phyloP scores from a whole-genome alignment of 2,113 vertebrate species.

The Chinchilla lanigera region DNA sequence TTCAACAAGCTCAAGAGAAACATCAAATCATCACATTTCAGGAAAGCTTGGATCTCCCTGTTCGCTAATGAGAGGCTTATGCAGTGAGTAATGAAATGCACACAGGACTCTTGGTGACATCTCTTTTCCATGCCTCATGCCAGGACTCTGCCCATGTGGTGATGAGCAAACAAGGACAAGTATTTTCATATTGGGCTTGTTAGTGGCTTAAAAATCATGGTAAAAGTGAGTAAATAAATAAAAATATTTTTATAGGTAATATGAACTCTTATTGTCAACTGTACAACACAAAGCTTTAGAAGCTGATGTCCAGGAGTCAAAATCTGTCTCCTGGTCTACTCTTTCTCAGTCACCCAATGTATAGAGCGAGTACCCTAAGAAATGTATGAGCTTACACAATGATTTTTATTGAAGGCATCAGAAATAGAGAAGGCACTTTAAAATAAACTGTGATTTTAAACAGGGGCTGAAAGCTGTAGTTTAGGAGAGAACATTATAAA shows the following conservation, averaged over 20 bases:
- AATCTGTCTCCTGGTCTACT: conserved; percentile 32
- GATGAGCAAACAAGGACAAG: conserved; percentile 61
- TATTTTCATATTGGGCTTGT: conserved; percentile 77
- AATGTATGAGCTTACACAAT: conserved; percentile 68
- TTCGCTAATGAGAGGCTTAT: not conserved
- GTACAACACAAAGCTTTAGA: conserved; percentile 75
- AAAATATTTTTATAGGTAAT: conserved; percentile 82
- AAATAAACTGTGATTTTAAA: conserved; percentile 54
- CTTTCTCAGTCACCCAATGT: conserved; percentile 27
- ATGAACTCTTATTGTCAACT: conserved; percentile 77
- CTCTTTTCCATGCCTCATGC: not conserved
- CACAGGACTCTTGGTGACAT: not conserved
- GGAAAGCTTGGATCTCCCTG: not conserved
- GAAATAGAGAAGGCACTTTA: conserved; percentile 55
- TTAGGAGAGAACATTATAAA: conserved; percentile 25
- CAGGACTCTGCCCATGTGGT: not conserved
- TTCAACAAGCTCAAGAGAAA: conserved; percentile 69
- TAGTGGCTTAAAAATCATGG: conserved; percentile 73
- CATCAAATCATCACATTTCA: conserved; percentile 48
- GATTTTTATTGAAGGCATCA: conserved; percentile 69
- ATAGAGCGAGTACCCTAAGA: conserved; percentile 48
- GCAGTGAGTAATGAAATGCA: not conserved
- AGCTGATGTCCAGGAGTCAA: conserved; percentile 62
- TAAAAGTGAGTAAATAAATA: conserved; percentile 74
- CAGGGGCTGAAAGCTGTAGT: conserved; percentile 26